Conservation (phyloP, 2,797 vertebrate species). For the Pangasius mekongensis region DNA sequence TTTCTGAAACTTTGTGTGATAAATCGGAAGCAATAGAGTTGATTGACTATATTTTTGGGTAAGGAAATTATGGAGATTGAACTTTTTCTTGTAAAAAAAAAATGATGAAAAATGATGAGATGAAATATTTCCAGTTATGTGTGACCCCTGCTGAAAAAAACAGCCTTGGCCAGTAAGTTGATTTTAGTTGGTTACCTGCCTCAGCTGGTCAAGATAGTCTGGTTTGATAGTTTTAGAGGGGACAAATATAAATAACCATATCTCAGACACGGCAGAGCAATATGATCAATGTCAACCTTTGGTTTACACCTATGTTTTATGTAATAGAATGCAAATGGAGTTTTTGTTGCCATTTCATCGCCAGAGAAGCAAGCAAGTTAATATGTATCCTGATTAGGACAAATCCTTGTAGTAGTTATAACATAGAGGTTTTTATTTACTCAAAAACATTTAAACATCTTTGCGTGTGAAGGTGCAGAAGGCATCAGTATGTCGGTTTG, state of each 20-base stretch:
- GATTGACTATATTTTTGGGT: not conserved
- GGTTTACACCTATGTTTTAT: not conserved
- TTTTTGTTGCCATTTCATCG: slow-evolving; percentile 3
- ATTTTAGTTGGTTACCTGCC: not conserved
- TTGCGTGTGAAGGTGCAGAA: not conserved
- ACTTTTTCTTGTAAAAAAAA: not conserved
- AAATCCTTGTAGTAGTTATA: not conserved
- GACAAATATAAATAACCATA: not conserved
- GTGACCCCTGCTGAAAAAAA: not conserved
- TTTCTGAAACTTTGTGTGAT: not conserved
- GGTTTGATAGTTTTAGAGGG: not conserved
- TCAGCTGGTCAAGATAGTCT: not conserved
- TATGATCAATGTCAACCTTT: not conserved
- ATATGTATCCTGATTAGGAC: not conserved
- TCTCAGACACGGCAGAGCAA: not conserved
- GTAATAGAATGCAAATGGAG: not conserved
- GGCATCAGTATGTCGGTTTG: not conserved
- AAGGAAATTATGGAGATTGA: not conserved
- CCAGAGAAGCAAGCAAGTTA: not conserved
- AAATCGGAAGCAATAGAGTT: not conserved
- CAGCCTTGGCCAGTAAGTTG: not conserved
- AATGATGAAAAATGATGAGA: not conserved
- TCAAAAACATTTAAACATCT: not conserved
- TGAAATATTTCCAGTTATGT: not conserved
- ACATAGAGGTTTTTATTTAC: not conserved